A percentile compares a stretch with the other conserved stretches of the same genome.
Conservation (phyloP, 2,888 invertebrate genomes). For the Drosophila subsilvestris region DNA sequence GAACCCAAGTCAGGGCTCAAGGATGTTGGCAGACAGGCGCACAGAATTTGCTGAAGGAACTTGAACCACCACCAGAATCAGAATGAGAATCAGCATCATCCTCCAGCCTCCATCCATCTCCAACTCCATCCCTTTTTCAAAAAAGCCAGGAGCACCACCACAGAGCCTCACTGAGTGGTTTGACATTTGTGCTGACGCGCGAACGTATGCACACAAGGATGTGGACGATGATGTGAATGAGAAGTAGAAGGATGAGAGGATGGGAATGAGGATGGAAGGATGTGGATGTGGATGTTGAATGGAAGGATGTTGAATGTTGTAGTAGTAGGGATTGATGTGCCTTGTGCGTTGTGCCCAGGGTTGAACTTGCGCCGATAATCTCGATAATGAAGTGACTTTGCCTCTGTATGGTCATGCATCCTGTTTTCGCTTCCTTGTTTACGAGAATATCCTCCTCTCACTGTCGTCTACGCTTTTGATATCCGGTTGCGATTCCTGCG, state of each 20-base stretch:
- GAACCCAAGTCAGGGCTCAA: conserved; percentile 56
- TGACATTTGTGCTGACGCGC: conserved; percentile 81
- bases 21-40: conserved; percentile 72
- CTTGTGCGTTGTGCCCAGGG: conserved; percentile 50
- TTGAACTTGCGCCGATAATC: conserved; percentile 81
- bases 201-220: conserved; percentile 76
- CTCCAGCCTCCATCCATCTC: conserved; percentile 3
- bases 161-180: conserved; percentile 71
- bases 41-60: conserved; percentile 55
- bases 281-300: conserved; percentile 21
- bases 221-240: conserved; percentile 39
- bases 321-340: conserved; percentile 54
- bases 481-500: conserved; percentile 70
- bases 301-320: conserved; percentile 44
- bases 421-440: conserved; percentile 56
- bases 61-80: conserved; percentile 42
- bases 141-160: conserved; percentile 29
- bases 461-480: conserved; percentile 67
- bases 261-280: conserved; percentile 33
- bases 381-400: conserved; percentile 81
- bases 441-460: conserved; percentile 24
- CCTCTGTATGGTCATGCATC: conserved; percentile 74
- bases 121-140: background rate
- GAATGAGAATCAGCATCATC: conserved; percentile 30
- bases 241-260: conserved; percentile 15